Evolutionary conservation across 2,888 invertebrate species (phyloP), one percentile per base, ranked within the genome.

Genomic region (Hoplodrina ambigua): DNA sequence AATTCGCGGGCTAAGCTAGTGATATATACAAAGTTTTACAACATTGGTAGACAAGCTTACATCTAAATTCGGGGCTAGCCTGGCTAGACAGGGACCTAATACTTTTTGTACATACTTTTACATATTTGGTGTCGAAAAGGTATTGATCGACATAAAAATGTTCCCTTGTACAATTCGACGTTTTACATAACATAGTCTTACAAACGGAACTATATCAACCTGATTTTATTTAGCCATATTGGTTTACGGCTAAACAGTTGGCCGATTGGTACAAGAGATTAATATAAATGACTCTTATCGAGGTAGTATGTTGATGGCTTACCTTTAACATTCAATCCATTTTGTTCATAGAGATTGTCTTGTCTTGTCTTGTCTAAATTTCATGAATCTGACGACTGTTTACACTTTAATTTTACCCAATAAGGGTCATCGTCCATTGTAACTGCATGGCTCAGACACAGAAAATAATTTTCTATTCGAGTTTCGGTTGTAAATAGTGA

Each of bases 131-230:
- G 20, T 61, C 33, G 46, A 58, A 74, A 66, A 19, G 44, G 17
- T 62, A 79, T 75, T 60, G 75, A 76, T 63, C 55, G 55, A 15
- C 72, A 66, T 53, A 73, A 59, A 61, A 72, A 57, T 33, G n/a
- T 58, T 58, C 25, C 15, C 25, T 13, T 44, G 33, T 72, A 72
- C 15, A 72, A 72, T 78, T 54, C 15, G 5, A 25, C 19, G n/a
- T 25, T 52, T 65, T 67, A 62, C 46, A 56, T 59, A 65, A 61
- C 37, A 50, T 17, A 7, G 55, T 46, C 2, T 46, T 54, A 54
- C 30, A 20, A n/a, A 15, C 6, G 49, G 3, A 55, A 4, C 7
- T 2, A 4, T n/a, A 19, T 2, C 7, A 30, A 13, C 19, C 25
- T 20, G 10, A 17, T 17, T 11, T 46, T 46, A 5, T 44, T 15